Evolutionary conservation across 1,140 invertebrate species (phyloP).

Genomic region (Akabosia matsudoensis): DNA sequence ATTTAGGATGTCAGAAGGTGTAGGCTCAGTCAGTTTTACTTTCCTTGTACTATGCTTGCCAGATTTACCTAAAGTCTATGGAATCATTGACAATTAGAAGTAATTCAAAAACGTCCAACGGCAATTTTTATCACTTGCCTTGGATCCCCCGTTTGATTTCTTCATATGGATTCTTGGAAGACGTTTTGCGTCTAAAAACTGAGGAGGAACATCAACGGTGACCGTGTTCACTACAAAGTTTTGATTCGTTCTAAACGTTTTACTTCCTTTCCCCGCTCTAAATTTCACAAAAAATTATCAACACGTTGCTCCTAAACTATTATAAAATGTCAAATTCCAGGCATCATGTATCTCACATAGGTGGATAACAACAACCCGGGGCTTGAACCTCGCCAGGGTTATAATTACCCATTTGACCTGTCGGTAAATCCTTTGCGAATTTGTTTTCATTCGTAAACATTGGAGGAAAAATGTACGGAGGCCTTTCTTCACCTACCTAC

Average conservation of each 20-base stretch:
- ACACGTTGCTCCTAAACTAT: constrained; percentile 9
- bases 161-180: no score
- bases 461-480: constrained; percentile 29
- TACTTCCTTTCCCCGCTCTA: no score
- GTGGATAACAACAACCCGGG: constrained; percentile 3
- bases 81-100: background rate
- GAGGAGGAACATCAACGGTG: background rate
- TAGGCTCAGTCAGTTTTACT: background rate
- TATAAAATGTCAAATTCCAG: background rate
- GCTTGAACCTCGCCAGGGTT: background rate
- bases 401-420: constrained; percentile 28
- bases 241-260: constrained; percentile 2
- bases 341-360: background rate
- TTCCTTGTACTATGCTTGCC: background rate
- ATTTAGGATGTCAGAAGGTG: background rate
- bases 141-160: background rate
- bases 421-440: constrained; percentile 22
- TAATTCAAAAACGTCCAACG: no score
- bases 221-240: background rate
- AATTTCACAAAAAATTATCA: no score
- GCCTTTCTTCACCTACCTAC: constrained; percentile 27
- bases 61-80: background rate
- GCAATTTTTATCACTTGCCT: no score
- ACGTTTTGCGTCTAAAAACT: background rate
- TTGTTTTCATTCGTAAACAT: constrained; percentile 20